These are phyloP conservation scores for Petromus typicus DNA, from an alignment of 2,113 vertebrate species.

Conservation along the genomic window DNA sequence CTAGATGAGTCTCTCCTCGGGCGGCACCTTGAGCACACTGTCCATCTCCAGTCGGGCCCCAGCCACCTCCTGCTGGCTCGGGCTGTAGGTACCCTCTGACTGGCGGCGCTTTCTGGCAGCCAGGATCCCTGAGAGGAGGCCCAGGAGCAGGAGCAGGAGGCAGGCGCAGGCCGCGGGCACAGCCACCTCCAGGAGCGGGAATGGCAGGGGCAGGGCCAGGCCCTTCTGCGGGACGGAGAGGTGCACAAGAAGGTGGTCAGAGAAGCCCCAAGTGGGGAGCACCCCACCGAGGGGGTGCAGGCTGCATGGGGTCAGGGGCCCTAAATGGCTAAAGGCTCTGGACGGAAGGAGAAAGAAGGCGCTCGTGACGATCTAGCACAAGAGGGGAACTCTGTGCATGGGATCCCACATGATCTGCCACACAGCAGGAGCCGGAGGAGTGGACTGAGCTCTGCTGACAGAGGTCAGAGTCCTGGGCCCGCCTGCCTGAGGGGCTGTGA, in stretches of 20 bases:
- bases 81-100: constrained; percentile 98
- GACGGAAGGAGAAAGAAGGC: neutral
- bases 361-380: neutral
- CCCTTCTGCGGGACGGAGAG: constrained; percentile 89
- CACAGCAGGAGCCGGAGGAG: rapidly evolving
- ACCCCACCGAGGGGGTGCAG: neutral
- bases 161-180: constrained; percentile 94
- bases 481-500: neutral
- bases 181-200: constrained; percentile 94
- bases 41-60: constrained; percentile 98
- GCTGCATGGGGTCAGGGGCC: neutral
- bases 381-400: rapidly evolving
- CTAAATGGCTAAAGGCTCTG: neutral
- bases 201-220: constrained; percentile 80
- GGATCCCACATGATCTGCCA: neutral
- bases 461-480: neutral
- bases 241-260: neutral
- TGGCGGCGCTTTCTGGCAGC: constrained; percentile 96
- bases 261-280: neutral
- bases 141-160: constrained; percentile 91
- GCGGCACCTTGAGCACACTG: constrained; percentile 97
- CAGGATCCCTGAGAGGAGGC: constrained; percentile 92
- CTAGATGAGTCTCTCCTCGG: constrained; percentile 92
- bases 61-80: constrained; percentile 97
- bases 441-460: neutral